phyloP scores from a whole-genome alignment of 2,113 vertebrate species.

The Mus spicilegus region DNA sequence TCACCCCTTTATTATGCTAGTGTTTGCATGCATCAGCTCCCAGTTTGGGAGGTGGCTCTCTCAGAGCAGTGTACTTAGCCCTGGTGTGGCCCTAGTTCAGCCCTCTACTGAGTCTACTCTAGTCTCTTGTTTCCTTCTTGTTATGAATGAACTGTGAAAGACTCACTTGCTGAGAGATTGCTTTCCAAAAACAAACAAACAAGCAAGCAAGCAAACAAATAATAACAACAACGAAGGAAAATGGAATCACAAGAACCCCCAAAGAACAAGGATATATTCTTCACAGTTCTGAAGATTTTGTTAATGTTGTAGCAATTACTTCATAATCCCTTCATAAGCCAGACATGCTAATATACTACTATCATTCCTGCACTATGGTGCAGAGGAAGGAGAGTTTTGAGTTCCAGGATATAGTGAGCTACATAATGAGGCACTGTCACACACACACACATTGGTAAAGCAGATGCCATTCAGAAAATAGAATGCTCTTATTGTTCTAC shows the following conservation, averaged over 20 bases:
- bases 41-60: neutral
- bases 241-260: neutral
- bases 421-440: neutral
- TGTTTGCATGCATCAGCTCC: neutral
- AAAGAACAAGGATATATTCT: constrained; percentile 1
- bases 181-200: no score
- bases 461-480: neutral
- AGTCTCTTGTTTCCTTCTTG: neutral
- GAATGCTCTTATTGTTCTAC: neutral
- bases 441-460: neutral
- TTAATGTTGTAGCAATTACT: neutral
- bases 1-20: neutral
- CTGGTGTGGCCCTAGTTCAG: neutral
- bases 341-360: no score
- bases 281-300: neutral
- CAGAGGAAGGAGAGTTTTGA: neutral
- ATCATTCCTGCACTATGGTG: neutral
- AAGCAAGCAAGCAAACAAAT: neutral
- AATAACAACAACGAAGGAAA: neutral
- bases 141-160: neutral
- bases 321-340: neutral
- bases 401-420: neutral
- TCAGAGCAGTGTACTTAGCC: neutral
- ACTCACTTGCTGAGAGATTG: neutral
- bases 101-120: neutral